Base-by-base conservation (phyloP, 2,888 invertebrate species). In the Andrena camellia region DNA sequence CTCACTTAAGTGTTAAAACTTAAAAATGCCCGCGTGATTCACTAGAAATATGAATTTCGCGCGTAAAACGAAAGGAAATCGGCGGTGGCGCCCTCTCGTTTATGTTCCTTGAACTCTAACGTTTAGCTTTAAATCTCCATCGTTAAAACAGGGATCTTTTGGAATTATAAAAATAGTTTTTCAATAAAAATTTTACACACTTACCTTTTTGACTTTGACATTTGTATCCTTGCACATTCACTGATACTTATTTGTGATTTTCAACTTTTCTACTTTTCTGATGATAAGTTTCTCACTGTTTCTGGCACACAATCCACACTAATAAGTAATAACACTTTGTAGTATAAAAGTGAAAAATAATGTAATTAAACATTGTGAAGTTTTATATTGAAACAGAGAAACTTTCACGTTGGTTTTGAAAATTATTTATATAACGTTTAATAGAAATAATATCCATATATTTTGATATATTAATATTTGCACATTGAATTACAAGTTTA, bases 71-170 rank as follows among this genome's bases (percentile, higher is more conserved):
- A 2, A 62, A 48, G 48, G 57, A 48, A 78, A 76, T 52, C 26
- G 59, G 13, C 48, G 10, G 66, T 78, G 72, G 77, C 59, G 86
- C 20, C 77, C 31, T 86, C 86, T 5, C 35, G 17, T 68, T 48
- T 33, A 17, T 1, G 60, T 23, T 17, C 23, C 2, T 10, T 13
- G n/a, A 70, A 77, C 5, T 64, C 1, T 2, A 35, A 23, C 42
- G 26, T 6, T n/a, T 62, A 50, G 31, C 23, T 10, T 26, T 33
- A n/a, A 35, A 60, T 2, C 6, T 35, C 10, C 35, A 33, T 20
- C 8, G 52, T 31, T 26, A 29, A 48, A 48, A 13, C 6, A 29
- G 2, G 63, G 26, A 48, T 63, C 0, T 6, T 8, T 2, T 26
- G 10, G 63, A 69, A 23, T 62, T 60, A 0, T 26, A 10, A 48